Conservation (phyloP, 2,113 vertebrate genomes). For the Colinus virginianus region DNA sequence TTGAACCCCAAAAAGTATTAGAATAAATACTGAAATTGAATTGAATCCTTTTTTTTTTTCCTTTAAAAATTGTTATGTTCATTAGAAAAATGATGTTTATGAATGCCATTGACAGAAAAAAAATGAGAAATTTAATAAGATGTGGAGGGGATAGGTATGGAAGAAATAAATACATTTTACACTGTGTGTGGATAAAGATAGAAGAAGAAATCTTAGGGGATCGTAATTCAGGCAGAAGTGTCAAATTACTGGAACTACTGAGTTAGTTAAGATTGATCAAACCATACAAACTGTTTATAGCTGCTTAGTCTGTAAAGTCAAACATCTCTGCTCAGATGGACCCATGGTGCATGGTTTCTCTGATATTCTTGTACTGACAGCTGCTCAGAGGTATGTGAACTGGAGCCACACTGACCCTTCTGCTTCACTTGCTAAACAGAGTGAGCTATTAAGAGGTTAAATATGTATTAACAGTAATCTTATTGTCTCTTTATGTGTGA, state of each 20-base stretch:
- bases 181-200: neutral
- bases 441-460: conserved; percentile 55
- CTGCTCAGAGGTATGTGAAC: accelerated
- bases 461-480: conserved; percentile 54
- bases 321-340: neutral
- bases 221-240: neutral
- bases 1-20: neutral
- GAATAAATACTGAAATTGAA: neutral
- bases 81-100: neutral
- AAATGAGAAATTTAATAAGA: neutral
- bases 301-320: neutral
- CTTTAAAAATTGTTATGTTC: neutral
- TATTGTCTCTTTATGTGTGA: conserved; percentile 44
- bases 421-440: neutral
- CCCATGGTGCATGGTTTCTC: neutral
- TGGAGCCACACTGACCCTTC: neutral
- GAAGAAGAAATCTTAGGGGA: neutral
- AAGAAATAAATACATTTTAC: neutral
- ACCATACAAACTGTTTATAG: neutral
- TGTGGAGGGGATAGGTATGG: neutral
- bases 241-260: neutral
- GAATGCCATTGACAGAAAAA: neutral
- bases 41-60: neutral
- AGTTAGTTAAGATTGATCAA: neutral
- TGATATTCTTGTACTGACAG: accelerated